Base-by-base conservation (phyloP, 2,797 vertebrate species). In the Smutsia gigantea region DNA sequence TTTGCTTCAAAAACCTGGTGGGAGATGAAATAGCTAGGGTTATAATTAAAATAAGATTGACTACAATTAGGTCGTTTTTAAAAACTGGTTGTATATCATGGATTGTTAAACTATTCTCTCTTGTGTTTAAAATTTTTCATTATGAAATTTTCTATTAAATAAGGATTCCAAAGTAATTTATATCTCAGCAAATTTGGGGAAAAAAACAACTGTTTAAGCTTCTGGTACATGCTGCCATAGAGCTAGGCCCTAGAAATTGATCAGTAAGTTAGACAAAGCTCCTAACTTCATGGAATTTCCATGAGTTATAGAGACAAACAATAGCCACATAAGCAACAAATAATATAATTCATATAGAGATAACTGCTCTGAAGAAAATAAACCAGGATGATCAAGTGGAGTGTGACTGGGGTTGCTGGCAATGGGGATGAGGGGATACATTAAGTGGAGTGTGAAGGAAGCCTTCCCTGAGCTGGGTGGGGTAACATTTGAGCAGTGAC, bases 21-120 rank as follows among this genome's bases (percentile, higher is more conserved):
- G 29, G 7, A 85, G 51, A 90, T 74, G 63, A 96, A 59, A 66
- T 66, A 12, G 11, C 42, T 79, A 85, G 57, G 5, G 25, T 13
- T n/a, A 69, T 78, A 93, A 66, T 74, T 79, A 37, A 90, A 85
- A 75, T 74, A 61, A 94, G 42, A 59, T 59, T 94, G 53, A 7
- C 25, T 82, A 14, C 61, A 17, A 82, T 19, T 71, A 86, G 46
- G 31, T 64, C 77, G 78, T 53, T 86, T 87, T 90, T 42, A 57
- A 75, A 46, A 85, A 81, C 37, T 57, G 94, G 81, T 68, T 42
- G 7, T 42, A 77, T 69, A 15, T 83, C 34, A 6, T 90, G 2
- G 4, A 51, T 92, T 81, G n/a, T 94, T 92, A 66, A 59, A 94
- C 14, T 88, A 9, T 96, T 93, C n/a, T 82, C 37, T 42, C 46